phyloP scores from a whole-genome alignment of 2,888 invertebrate species.

The Monoplex corrugatus region DNA sequence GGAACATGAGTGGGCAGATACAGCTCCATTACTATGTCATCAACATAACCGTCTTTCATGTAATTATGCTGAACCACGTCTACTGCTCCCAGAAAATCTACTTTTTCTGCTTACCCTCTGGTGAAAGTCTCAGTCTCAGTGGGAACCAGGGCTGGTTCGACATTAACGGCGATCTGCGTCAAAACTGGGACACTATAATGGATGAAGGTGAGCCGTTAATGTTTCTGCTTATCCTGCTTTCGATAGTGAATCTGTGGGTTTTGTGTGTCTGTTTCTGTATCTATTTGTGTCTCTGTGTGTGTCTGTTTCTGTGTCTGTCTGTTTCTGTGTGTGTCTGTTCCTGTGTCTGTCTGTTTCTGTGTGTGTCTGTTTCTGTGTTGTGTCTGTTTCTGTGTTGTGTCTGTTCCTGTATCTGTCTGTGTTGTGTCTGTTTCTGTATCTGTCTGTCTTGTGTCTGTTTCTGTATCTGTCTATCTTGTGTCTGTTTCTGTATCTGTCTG shows the following conservation, averaged over 20 bases:
- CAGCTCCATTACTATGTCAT: conserved; percentile 48
- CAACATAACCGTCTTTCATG: conserved; percentile 45
- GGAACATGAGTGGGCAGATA: conserved; percentile 22
- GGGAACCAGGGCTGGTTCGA: conserved; percentile 34
- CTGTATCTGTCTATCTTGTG: no score
- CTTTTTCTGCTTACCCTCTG: conserved; percentile 43
- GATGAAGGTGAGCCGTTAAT: conserved; percentile 9
- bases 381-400: no score
- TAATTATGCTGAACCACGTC: conserved; percentile 33
- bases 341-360: no score
- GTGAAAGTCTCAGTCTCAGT: conserved; percentile 4
- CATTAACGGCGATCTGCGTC: background rate
- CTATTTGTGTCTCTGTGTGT: no score
- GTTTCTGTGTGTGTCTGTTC: no score
- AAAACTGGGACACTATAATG: background rate
- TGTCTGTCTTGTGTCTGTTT: no score
- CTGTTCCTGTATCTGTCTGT: no score
- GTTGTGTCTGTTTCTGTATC: no score
- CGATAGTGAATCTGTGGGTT: background rate
- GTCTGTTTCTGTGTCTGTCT: no score
- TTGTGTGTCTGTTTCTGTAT: background rate
- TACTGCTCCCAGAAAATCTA: conserved; percentile 53
- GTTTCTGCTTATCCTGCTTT: background rate
- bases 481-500: no score
- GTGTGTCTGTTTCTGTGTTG: no score